Conservation (phyloP, 2,888 invertebrate species). For the Cephus sareptanus region DNA sequence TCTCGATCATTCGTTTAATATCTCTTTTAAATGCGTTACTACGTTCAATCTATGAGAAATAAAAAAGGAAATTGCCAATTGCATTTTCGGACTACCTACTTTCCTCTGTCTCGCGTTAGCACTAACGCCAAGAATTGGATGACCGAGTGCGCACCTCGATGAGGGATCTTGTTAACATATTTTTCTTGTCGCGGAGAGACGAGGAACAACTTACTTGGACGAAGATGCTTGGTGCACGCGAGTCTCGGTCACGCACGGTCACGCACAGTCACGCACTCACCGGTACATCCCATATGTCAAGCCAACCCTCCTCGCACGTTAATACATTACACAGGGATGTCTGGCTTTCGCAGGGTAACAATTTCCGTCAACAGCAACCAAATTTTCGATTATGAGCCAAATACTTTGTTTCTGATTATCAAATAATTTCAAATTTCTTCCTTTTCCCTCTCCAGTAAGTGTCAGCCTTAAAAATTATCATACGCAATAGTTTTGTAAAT, state of each 20-base stretch:
- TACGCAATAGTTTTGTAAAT: too few species aligned
- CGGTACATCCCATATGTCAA: slow-evolving; percentile 2
- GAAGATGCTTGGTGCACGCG: slow-evolving; percentile 39
- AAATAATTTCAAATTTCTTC: too few species aligned
- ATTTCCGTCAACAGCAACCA: background rate
- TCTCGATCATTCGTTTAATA: slow-evolving; percentile 43
- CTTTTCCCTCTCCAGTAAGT: too few species aligned
- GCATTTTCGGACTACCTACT: too few species aligned
- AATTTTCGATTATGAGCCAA: too few species aligned
- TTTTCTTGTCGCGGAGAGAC: slow-evolving; percentile 45
- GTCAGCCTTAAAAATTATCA: too few species aligned
- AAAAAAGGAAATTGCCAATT: too few species aligned
- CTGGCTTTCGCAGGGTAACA: background rate
- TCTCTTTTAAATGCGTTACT: too few species aligned
- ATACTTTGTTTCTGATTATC: too few species aligned
- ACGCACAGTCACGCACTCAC: slow-evolving; percentile 29
- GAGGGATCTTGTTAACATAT: slow-evolving; percentile 57
- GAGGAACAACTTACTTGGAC: slow-evolving; percentile 52
- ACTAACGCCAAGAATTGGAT: background rate
- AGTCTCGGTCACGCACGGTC: slow-evolving; percentile 52
- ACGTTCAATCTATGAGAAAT: too few species aligned
- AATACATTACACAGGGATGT: too few species aligned
- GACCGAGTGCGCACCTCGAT: slow-evolving; percentile 27
- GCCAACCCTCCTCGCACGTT: too few species aligned
- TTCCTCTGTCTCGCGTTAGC: background rate